Evolutionary conservation across 2,888 invertebrate species (phyloP).

Genomic region (Noctua janthe): DNA sequence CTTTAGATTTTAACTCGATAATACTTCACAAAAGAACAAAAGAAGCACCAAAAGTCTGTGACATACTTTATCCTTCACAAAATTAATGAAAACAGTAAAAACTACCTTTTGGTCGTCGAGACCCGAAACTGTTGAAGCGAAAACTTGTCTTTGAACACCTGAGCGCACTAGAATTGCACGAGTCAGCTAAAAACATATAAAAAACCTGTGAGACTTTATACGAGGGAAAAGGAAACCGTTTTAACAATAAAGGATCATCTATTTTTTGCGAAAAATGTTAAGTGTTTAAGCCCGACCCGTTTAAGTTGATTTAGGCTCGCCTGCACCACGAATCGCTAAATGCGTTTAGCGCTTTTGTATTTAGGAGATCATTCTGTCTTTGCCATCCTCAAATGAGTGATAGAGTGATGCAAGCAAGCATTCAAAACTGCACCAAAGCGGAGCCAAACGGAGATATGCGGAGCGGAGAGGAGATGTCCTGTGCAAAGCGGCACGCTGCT

Average conservation of each 20-base stretch:
- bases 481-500: too few species aligned
- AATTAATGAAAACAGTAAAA: conserved; percentile 60
- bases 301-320: neutral
- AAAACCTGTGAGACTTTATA: conserved; percentile 8
- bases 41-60: neutral
- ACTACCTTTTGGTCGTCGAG: conserved; percentile 22
- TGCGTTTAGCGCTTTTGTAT: neutral
- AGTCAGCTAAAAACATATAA: conserved; percentile 48
- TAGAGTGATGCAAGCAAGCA: neutral
- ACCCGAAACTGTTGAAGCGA: conserved; percentile 53
- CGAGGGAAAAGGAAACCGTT: neutral
- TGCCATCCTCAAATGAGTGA: neutral
- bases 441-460: too few species aligned
- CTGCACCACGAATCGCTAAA: neutral
- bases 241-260: neutral
- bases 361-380: neutral
- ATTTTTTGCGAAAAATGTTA: conserved; percentile 1
- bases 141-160: conserved; percentile 62
- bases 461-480: too few species aligned
- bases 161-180: conserved; percentile 51
- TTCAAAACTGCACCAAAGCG: neutral
- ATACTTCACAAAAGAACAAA: conserved; percentile 13
- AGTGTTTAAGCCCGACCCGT: neutral
- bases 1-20: conserved; percentile 4
- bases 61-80: conserved; percentile 19